Evolutionary conservation across 2,888 invertebrate genomes (phyloP), one percentile per base, ranked within the genome.

Genomic region (Zaprionus bogoriensis): DNA sequence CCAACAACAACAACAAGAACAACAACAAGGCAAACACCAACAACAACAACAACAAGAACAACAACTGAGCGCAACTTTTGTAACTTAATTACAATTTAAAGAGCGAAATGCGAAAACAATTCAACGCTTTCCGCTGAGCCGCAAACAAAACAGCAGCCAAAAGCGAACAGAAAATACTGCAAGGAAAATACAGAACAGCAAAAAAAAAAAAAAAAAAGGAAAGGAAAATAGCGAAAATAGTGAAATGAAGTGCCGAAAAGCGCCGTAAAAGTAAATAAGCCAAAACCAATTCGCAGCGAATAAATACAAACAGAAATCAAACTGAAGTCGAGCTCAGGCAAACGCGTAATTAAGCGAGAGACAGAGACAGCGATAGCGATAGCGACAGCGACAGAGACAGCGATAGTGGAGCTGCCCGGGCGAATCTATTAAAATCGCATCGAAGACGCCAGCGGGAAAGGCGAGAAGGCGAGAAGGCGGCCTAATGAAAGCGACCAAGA

Each of bases 401-500:
- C 41, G n/a, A n/a, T n/a, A n/a, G n/a, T n/a, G n/a, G n/a, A n/a
- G n/a, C n/a, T n/a, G n/a, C n/a, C n/a, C n/a, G n/a, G n/a, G n/a
- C n/a, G n/a, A n/a, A n/a, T n/a, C n/a, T n/a, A n/a, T n/a, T n/a
- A n/a, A 30, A 39, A 48, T 30, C 47, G 9, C 7, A 14, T 9
- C 27, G 20, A 38, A 28, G 30, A 22, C 27, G 12, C 30, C 17
- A 7, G 20, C n/a, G 41, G 23, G 55, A 48, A 10, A 20, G 39
- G 17, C 20, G n/a, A 9, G 17, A 10, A 38, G 14, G 14, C 12
- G 14, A 2, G 36, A 14, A 36, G 14, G 20, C 60, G 25, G 25
- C 59, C 53, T 44, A 58, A 77, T 77, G 63, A 73, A 77, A 77
- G 55, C 81, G 63, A 69, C 66, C 61, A 65, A 73, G 63, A 28